A percentile compares a stretch with the other conserved stretches of the same genome.
Conservation (phyloP, 2,113 vertebrate genomes). For the Callaeas wilsoni region DNA sequence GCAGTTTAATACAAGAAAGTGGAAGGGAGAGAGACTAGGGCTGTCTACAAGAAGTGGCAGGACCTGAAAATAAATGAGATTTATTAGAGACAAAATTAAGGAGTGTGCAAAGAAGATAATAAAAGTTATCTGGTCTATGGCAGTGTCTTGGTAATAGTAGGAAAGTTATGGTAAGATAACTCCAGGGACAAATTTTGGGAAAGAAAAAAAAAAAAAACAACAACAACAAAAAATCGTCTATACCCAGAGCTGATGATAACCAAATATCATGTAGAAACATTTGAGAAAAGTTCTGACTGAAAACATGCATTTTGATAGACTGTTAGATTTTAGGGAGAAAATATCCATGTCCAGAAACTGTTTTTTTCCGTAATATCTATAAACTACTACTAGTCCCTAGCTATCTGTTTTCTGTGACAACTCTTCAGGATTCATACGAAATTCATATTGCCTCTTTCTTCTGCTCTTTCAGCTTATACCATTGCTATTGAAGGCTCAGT, state of each 20-base stretch:
- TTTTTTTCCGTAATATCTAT: background rate
- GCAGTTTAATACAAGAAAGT: background rate
- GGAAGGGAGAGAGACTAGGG: background rate
- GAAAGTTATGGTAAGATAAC: background rate
- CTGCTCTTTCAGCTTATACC: background rate
- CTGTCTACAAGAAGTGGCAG: background rate
- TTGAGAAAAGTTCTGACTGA: background rate
- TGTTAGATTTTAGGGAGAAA: background rate
- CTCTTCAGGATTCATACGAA: background rate
- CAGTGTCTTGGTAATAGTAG: background rate
- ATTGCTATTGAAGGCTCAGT: background rate
- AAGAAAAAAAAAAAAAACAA: background rate
- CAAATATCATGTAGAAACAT: background rate
- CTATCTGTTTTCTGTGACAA: background rate
- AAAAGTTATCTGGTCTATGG: background rate
- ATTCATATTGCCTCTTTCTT: background rate
- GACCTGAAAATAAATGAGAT: background rate
- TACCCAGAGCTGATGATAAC: background rate
- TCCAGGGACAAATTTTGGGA: background rate
- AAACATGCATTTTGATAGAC: background rate
- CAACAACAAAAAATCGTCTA: background rate
- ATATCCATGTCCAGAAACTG: background rate
- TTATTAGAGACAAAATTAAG: background rate
- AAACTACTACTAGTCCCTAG: background rate
- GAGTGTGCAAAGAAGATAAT: background rate